Base-by-base conservation (phyloP, 2,797 vertebrate genomes). In the Periophthalmus magnuspinnatus region DNA sequence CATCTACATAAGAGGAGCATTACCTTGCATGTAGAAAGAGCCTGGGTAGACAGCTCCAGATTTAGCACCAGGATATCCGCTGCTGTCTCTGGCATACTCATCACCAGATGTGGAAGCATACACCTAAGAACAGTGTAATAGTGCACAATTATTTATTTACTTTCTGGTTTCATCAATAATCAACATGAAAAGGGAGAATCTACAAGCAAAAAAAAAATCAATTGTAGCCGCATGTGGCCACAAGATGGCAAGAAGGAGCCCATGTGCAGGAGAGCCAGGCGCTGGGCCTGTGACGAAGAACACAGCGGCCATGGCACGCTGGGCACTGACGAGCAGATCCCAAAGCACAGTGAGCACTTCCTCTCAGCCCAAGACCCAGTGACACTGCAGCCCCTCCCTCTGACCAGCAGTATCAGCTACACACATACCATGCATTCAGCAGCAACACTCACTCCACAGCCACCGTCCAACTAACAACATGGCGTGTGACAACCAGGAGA, bases 11-110 rank as follows among this genome's bases (percentile, higher is more conserved):
- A 22, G 24, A 36, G 45, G 14, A 28, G 28, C 67, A 79, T 63
- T 81, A 97, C 97, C 97, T 94, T 96, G 93, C 96, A 98, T 92
- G 81, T 98, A 99, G 90, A 99, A 99, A 69, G 96, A 94, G 71
- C 95, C 92, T 0, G 97, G 96, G 86, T 97, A 99, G 72, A 97
- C 90, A 2, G 95, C 92, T 81, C 95, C 91, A 65, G 96, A 91
- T 88, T 98, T 98, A 0, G 94, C 91, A 60, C 95, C 88, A 13
- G 95, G 91, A 79, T 97, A 98, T 84, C 95, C 91, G 60, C 93
- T 89, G 6, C 94, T 79, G 75, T 98, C 97, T 86, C 97, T 94
- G 85, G 94, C 79, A 82, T 96, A 99, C 85, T 98, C 96, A 0
- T 99, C 97, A 77, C 96, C 95, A 87, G 97, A 97, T 90, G 95